phyloP scores from a whole-genome alignment of 2,888 invertebrate genomes.

The Ectemnius cavifrons region DNA sequence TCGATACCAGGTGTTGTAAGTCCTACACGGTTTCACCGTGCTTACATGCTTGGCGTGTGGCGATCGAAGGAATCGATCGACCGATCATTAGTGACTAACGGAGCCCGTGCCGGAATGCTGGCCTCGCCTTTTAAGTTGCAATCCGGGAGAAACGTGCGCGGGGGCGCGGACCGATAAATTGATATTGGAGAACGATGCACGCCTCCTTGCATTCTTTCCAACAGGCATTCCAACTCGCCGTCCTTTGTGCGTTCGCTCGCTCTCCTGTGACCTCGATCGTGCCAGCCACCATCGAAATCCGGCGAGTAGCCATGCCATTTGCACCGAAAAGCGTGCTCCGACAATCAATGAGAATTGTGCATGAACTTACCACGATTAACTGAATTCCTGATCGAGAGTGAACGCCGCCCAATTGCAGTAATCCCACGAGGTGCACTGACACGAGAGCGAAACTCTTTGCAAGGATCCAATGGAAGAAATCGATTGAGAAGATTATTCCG shows the following conservation, averaged over 20 bases:
- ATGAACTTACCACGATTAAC: background rate
- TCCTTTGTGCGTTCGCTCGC: too few relatives aligned
- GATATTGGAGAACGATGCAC: background rate
- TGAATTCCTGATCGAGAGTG: background rate
- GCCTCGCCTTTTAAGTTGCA: slow-evolving; percentile 10
- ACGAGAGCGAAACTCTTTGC: background rate
- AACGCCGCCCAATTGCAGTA: background rate
- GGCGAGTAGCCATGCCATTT: too few relatives aligned
- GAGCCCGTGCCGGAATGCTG: slow-evolving; percentile 27
- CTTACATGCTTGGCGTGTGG: background rate
- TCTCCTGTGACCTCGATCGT: too few relatives aligned
- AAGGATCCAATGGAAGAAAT: background rate
- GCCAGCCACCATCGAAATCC: too few relatives aligned
- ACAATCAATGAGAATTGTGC: too few relatives aligned
- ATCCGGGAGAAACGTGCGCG: background rate
- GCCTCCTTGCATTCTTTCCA: background rate
- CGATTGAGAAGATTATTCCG: background rate
- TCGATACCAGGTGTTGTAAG: too few relatives aligned
- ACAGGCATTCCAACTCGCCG: too few relatives aligned
- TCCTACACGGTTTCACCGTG: too few relatives aligned
- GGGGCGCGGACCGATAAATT: slow-evolving; percentile 1
- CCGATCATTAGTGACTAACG: slow-evolving; percentile 54
- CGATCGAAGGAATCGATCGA: slow-evolving; percentile 23
- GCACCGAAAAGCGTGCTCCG: too few relatives aligned
- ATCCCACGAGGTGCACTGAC: slow-evolving; percentile 8